Percentiles rank a stretch among this genome's conserved stretches.
Conservation (phyloP, 2,797 vertebrate genomes). For the Echiichthys vipera region DNA sequence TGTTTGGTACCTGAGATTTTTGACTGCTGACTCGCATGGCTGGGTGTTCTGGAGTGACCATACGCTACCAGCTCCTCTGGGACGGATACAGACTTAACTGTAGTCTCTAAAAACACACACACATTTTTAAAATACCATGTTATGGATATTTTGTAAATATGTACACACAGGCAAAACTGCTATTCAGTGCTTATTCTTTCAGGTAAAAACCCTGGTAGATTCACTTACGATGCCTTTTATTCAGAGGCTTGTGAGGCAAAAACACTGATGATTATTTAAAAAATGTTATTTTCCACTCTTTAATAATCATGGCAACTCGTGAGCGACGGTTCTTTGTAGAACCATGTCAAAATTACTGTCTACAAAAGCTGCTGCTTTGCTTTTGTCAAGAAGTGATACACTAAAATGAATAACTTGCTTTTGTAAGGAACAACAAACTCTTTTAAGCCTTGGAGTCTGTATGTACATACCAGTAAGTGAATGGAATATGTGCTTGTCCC, state of each 20-base stretch:
- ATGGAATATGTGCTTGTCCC: constrained; percentile 81
- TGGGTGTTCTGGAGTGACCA: constrained; percentile 93
- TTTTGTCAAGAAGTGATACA: background rate
- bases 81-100: constrained; percentile 87
- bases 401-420: background rate
- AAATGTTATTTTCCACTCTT: background rate
- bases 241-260: background rate
- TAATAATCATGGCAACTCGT: background rate
- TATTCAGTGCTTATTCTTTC: background rate
- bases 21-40: constrained; percentile 90
- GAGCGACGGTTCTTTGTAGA: background rate
- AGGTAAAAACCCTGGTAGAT: background rate
- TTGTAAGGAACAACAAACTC: background rate
- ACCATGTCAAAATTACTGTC: background rate
- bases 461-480: constrained; percentile 59
- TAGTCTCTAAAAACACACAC: constrained; percentile 31
- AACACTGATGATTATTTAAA: background rate
- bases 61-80: constrained; percentile 89
- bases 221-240: background rate
- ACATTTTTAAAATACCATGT: background rate
- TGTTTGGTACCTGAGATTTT: constrained; percentile 91
- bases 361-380: background rate
- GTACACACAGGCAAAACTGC: background rate
- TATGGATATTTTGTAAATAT: background rate
- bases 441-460: background rate